Base-by-base conservation (phyloP, 2,113 vertebrate species). In the Etia nguti region DNA sequence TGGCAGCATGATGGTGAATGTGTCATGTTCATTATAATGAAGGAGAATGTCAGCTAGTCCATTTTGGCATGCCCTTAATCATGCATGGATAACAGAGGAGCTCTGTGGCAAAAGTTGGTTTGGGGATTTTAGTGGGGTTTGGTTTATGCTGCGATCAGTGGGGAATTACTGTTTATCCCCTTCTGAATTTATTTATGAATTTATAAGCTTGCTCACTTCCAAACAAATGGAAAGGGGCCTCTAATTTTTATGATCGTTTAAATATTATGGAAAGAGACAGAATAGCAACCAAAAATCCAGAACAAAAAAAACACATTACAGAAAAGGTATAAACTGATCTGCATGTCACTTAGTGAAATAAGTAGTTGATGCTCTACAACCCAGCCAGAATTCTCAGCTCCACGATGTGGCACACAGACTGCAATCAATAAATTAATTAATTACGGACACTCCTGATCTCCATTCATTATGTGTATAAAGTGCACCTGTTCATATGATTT, bases 31-130 rank as follows among this genome's bases (percentile, higher is more conserved):
- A 73, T 77, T 38, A 6, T 38, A 79, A 79, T 6, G 50, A 79
- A 36, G 31, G 50, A 38, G 31, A 54, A 36, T 55, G n/a, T 55
- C 50, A 1, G 20, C 29, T 34, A 10, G 12, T n/a, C 50, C 0
- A 6, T 16, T 36, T 55, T 36, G n/a, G 52, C 2, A 16, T 80
- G n/a, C 0, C 13, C 26, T 77, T 77, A 31, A 77, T 77, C 46
- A 31, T 1, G 1, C 18, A 31, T 31, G 70, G 70, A 77, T 29
- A 31, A 31, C 70, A 77, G 6, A 50, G 65, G 16, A 20, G 38
- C 38, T 70, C 38, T 4, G 38, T 22, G 38, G 65, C 65, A 43
- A 41, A 46, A 73, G 12, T 24, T 73, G 68, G 41, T 46, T 73
- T 70, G 20, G 36, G 4, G 36, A 5, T 15, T 68, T 22, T 22